Percentiles rank a stretch among this genome's conserved stretches.
Conservation (phyloP, 37 sponge, comb jelly and placozoan species). For the Tethya wilhelma region DNA sequence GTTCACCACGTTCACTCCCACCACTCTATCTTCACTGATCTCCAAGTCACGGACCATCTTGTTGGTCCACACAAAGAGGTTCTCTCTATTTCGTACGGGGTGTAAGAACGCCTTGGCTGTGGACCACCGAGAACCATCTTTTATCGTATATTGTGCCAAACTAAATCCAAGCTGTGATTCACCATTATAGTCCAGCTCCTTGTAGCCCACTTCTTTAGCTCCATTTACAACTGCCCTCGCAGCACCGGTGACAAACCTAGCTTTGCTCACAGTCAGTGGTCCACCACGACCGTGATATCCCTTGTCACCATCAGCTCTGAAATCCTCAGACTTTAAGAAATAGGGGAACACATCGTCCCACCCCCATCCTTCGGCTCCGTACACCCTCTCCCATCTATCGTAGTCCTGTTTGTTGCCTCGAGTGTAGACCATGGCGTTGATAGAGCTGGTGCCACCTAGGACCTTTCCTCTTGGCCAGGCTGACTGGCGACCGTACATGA, state of each 20-base stretch:
- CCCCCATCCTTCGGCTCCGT: slow-evolving; percentile 86
- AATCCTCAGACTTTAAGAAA: slow-evolving; percentile 81
- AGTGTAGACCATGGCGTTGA: slow-evolving; percentile 84
- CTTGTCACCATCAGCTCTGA: slow-evolving; percentile 37
- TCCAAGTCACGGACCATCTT: slow-evolving; percentile 42
- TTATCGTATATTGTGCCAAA: slow-evolving; percentile 47
- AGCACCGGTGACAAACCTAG: slow-evolving; percentile 32
- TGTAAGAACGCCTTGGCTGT: slow-evolving; percentile 77
- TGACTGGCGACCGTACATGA: neutral
- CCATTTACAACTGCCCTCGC: slow-evolving; percentile 63
- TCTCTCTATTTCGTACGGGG: slow-evolving; percentile 54
- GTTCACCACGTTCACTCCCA: slow-evolving; percentile 34
- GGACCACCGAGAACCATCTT: slow-evolving; percentile 62
- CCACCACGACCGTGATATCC: slow-evolving; percentile 71
- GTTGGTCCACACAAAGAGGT: slow-evolving; percentile 61
- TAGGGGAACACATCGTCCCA: slow-evolving; percentile 85
- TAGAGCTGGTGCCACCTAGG: slow-evolving; percentile 86
- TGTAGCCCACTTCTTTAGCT: slow-evolving; percentile 70
- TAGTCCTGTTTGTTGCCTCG: slow-evolving; percentile 84
- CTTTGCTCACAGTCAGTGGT: slow-evolving; percentile 62
- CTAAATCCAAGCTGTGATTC: slow-evolving; percentile 70
- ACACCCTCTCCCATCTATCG: slow-evolving; percentile 68
- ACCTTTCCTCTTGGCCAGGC: slow-evolving; percentile 82
- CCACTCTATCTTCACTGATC: slow-evolving; percentile 37
- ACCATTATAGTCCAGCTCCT: slow-evolving; percentile 74